Evolutionary conservation across 2,113 vertebrate genomes (phyloP), one percentile per base, ranked within the genome.

Genomic region (Eulemur macaco): DNA sequence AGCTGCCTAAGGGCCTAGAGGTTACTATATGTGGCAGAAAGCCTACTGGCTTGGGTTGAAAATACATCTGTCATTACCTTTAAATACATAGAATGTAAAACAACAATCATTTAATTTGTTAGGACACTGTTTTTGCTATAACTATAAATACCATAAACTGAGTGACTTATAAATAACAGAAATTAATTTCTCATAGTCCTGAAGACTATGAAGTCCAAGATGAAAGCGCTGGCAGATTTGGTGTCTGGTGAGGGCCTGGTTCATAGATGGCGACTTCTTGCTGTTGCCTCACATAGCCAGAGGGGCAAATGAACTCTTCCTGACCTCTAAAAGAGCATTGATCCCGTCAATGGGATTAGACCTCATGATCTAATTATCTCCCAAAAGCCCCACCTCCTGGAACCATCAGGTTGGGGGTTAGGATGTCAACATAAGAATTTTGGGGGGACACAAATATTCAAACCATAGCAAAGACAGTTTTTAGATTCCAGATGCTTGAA

Each of bases 51-150:
- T 78, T 90, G 68, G 34, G 37, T 74, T 94, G 78, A 92, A 95
- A 96, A 85, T 80, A 94, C 93, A 73, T 83, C 68, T 8, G 17
- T 95, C 54, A 74, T 89, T 91, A 60, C 52, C n/a, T 96, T 89
- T 92, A 86, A 91, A 91, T 80, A 68, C 1, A 8, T 42, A 82
- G 73, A 73, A 42, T 39, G 81, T 68, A 58, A 37, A 42, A 45
- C 29, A 56, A 15, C 34, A 74, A 37, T 89, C 34, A 91, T 76
- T 89, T 94, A 71, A 81, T 89, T 92, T 47, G 13, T 94, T 96
- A 90, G 92, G 39, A 90, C 54, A 45, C 39, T 15, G n/a, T 64
- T 64, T 86, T 50, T 66, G 29, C 58, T 88, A 14, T 77, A 89
- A 52, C 78, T 84, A 54, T 54, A 73, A 81, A 69, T 37, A 52